Conservation (phyloP, 2,113 vertebrate genomes). For the Dolichallabes microphthalmus region DNA sequence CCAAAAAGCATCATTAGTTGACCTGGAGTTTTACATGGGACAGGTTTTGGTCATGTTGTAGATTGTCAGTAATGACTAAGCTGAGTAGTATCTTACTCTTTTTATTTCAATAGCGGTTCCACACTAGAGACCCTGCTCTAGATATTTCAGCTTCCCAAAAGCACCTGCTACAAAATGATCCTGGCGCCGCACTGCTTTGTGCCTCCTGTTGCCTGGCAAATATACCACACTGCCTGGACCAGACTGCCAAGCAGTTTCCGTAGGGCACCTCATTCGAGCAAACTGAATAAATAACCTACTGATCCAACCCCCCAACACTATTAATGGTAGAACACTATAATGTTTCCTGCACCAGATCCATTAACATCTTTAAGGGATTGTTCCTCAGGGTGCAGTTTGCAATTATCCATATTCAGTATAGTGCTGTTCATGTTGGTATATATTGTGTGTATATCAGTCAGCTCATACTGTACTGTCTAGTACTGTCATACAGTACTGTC, state of each 20-base stretch:
- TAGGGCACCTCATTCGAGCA: not conserved
- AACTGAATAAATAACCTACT: not conserved
- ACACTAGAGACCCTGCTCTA: not conserved
- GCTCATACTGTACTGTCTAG: not conserved
- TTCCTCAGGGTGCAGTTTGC: not conserved
- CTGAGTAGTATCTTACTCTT: not conserved
- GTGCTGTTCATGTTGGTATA: not conserved
- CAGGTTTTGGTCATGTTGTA: not conserved
- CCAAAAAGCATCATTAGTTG: not conserved
- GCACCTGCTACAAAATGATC: slow-evolving; percentile 25
- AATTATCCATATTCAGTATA: not conserved
- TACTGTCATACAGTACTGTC: not conserved
- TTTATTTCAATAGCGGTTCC: not conserved
- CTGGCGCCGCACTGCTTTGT: not conserved
- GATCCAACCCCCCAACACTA: not conserved
- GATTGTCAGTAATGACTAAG: too few relatives aligned
- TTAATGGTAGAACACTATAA: not conserved
- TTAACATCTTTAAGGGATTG: not conserved
- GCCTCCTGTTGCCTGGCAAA: slow-evolving; percentile 24
- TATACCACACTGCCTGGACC: not conserved
- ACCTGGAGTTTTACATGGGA: not conserved
- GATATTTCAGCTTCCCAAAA: not conserved
- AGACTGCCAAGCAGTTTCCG: slow-evolving; percentile 11
- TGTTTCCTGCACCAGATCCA: not conserved
- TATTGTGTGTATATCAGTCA: not conserved